Percentiles rank a stretch among this genome's conserved stretches.
Evolutionary conservation across 2,888 invertebrate genomes (phyloP).

Genomic region (Caenorhabditis sulstoni): DNA sequence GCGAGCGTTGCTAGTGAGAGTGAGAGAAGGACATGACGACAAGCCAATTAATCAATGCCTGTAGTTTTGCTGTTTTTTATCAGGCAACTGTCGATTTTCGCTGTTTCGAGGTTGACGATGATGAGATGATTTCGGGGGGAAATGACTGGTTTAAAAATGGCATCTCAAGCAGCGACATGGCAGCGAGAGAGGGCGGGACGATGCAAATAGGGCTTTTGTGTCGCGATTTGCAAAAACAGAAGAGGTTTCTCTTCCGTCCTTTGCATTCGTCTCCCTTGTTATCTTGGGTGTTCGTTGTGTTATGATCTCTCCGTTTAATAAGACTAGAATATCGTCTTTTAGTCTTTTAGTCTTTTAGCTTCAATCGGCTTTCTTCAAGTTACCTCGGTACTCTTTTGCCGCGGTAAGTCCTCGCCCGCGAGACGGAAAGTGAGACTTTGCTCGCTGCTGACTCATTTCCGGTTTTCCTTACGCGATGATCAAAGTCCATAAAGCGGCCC

Average conservation of each 20-base stretch:
- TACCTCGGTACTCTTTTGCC: neutral
- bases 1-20: slow-evolving; percentile 6
- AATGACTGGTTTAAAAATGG: slow-evolving; percentile 54
- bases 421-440: too few species aligned
- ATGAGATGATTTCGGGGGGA: slow-evolving; percentile 33
- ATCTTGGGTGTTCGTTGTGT: slow-evolving; percentile 7
- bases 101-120: slow-evolving; percentile 41
- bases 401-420: too few species aligned
- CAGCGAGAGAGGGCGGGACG: slow-evolving; percentile 10
- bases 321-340: too few species aligned
- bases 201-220: slow-evolving; percentile 27
- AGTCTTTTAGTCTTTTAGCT: too few species aligned
- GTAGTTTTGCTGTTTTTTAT: slow-evolving; percentile 51
- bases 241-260: slow-evolving; percentile 2
- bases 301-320: neutral
- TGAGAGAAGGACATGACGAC: slow-evolving; percentile 31
- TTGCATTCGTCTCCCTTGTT: slow-evolving; percentile 4
- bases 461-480: slow-evolving; percentile 22
- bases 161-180: slow-evolving; percentile 40
- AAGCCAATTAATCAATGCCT: slow-evolving; percentile 55
- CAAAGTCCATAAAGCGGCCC: slow-evolving; percentile 18
- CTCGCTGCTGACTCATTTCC: neutral
- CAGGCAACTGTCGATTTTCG: slow-evolving; percentile 14
- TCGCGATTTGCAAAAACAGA: slow-evolving; percentile 9
- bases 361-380: neutral